Base-by-base conservation (phyloP, 92 coral and sea anemone genomes). In the Muricea muricata region DNA sequence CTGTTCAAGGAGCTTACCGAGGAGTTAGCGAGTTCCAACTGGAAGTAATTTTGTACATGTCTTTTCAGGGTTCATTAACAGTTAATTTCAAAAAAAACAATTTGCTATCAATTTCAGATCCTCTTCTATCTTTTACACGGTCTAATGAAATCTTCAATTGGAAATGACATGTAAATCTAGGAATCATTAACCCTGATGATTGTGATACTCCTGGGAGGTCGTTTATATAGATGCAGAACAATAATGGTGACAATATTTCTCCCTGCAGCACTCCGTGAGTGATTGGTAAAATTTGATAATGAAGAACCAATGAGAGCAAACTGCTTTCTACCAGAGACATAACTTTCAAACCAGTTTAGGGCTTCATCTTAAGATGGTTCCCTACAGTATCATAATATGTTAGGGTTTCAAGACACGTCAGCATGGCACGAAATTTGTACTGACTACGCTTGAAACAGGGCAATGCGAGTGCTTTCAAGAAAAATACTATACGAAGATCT, bases 221-320 rank as follows among this genome's bases (percentile, higher is more conserved):
- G 18, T 61, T 61, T 61, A 61, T 61, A 30, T 73, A 73, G 48
- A 73, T 73, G 6, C 60, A 42, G 79, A 73, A 45, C 55, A 73
- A 13, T 45, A 73, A 30, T 11, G 29, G 79, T 32, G 33, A 73
- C 58, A 72, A 48, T 72, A 72, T 72, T 72, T 52, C 78, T 6
- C 57, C 33, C 25, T 40, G 58, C 31, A 25, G 34, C 1, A 1
- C 79, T 7, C 57, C 79, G 25, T 73, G 17, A 24, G 79, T 73
- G 57, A 73, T 73, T 33, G n/a, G 17, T 14, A 40, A 33, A 23
- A 17, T 7, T 41, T 14, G 79, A 73, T 35, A 73, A 57, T 23
- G 79, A 23, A n/a, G 79, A 12, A 23, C 79, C 60, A 52, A 40
- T 73, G 26, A 57, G 60, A 52, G 20, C 79, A 35, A 14, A 73